Base-by-base conservation (phyloP, 23 tunicate species). In the Corella eumyota region DNA sequence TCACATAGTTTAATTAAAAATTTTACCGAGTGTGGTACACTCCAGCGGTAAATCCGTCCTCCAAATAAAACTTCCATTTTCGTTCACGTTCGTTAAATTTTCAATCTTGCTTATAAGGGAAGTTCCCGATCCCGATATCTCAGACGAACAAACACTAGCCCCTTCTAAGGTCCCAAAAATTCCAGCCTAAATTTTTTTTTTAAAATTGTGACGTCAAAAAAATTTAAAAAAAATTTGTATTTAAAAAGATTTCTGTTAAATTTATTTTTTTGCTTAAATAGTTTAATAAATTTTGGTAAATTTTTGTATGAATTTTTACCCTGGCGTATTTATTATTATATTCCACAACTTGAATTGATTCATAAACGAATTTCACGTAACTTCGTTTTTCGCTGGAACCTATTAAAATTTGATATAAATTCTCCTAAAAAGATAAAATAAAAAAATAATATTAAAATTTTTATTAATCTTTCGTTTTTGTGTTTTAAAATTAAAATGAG, bases 31-130 rank as follows among this genome's bases (percentile, higher is more conserved):
- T 47, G 52, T 29, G 26, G 34, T 25, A 51, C 85, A 78, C 25
- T 61, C 69, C 54, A 78, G 53, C 36, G 85, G 85, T 36, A 78
- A 49, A 34, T 78, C 85, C 2, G 52, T 65, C 49, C 85, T 61
- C 50, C 52, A 60, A 44, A 26, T 34, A 31, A 48, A 60, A 20
- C 27, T 46, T 45, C 67, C 67, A 3, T 11, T 45, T 17, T 34
- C 21, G 34, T 51, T 67, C 13, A 36, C 60, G 19, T 60, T 53
- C 3, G 58, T 44, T n/a, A 30, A 27, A 4, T 50, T 21, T 4
- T 29, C 23, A 0, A 78, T 15, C 0, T 60, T 60, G n/a, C 38
- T 36, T 17, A 78, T 38, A 25, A 35, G 51, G 20, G 25, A 54
- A 7, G 63, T 78, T 50, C 75, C 76, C 17, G 76, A 69, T 2